Percentiles rank a stretch among this genome's conserved stretches.
These are phyloP conservation scores for Hestina assimilis DNA, from an alignment of 1,140 invertebrate genomes.

Conservation along the genomic window DNA sequence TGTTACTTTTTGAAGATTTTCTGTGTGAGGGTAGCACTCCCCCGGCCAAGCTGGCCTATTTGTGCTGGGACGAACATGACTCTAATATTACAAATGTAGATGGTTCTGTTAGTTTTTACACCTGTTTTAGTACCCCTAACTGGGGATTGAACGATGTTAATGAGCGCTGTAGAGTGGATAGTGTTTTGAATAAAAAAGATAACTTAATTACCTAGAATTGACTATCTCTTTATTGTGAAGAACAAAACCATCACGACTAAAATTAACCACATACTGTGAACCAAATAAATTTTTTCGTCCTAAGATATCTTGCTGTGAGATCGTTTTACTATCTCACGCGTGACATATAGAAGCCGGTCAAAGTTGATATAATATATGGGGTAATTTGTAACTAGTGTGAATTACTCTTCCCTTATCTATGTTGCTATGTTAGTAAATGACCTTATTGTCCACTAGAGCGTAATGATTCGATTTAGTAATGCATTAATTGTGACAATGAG, in stretches of 20 bases:
- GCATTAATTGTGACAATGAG: background rate
- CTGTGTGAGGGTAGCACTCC: too few relatives aligned
- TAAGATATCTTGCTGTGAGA: background rate
- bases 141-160: too few relatives aligned
- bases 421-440: background rate
- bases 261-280: background rate
- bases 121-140: too few relatives aligned
- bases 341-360: conserved; percentile 6
- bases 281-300: conserved; percentile 10
- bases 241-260: background rate
- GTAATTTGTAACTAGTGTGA: conserved; percentile 5
- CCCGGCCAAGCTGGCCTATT: too few relatives aligned
- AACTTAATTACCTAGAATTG: too few relatives aligned
- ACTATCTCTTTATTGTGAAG: too few relatives aligned
- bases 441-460: background rate
- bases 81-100: too few relatives aligned
- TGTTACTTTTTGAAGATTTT: too few relatives aligned
- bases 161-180: too few relatives aligned
- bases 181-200: too few relatives aligned
- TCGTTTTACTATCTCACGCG: background rate
- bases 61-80: too few relatives aligned
- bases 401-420: background rate
- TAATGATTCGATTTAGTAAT: background rate
- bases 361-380: conserved; percentile 11
- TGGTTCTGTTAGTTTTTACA: too few relatives aligned